A percentile compares a stretch with the other conserved stretches of the same genome.
phyloP scores from a whole-genome alignment of 2,888 invertebrate species.

The Stenodema calcarata region DNA sequence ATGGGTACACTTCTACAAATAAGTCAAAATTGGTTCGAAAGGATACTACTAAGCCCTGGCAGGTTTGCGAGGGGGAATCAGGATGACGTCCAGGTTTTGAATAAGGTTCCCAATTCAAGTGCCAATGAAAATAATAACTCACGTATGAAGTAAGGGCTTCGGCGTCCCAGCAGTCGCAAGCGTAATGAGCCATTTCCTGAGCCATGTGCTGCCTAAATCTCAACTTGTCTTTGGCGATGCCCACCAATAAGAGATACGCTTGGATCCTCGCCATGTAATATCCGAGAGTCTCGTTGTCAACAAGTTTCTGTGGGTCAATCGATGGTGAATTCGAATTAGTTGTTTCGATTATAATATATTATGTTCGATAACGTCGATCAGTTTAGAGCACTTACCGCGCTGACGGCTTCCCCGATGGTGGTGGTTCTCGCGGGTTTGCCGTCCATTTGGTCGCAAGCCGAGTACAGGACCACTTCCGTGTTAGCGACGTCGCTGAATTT shows the following conservation, averaged over 20 bases:
- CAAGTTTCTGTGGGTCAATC: slow-evolving; percentile 68
- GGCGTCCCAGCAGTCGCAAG: slow-evolving; percentile 99
- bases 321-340: too few relatives aligned
- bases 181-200: slow-evolving; percentile 99
- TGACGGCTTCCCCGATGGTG: slow-evolving; percentile 89
- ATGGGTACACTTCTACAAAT: too few relatives aligned
- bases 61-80: too few relatives aligned
- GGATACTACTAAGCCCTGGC: too few relatives aligned
- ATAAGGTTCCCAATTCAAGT: too few relatives aligned
- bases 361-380: background rate
- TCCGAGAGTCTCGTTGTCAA: slow-evolving; percentile 96
- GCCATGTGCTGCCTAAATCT: slow-evolving; percentile 98
- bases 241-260: slow-evolving; percentile 83
- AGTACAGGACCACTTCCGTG: slow-evolving; percentile 82
- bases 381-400: slow-evolving; percentile 63
- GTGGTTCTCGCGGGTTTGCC: slow-evolving; percentile 82
- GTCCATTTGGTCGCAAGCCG: slow-evolving; percentile 97
- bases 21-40: too few relatives aligned
- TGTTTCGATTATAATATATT: too few relatives aligned
- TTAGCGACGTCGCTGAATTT: slow-evolving; percentile 84
- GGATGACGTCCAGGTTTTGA: too few relatives aligned
- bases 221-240: slow-evolving; percentile 83
- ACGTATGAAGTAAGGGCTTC: slow-evolving; percentile 95
- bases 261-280: slow-evolving; percentile 98
- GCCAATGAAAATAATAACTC: slow-evolving; percentile 61